A percentile compares a stretch with the other conserved stretches of the same genome.
Conservation (phyloP, 1,140 invertebrate species). For the Pachypsylla venusta region DNA sequence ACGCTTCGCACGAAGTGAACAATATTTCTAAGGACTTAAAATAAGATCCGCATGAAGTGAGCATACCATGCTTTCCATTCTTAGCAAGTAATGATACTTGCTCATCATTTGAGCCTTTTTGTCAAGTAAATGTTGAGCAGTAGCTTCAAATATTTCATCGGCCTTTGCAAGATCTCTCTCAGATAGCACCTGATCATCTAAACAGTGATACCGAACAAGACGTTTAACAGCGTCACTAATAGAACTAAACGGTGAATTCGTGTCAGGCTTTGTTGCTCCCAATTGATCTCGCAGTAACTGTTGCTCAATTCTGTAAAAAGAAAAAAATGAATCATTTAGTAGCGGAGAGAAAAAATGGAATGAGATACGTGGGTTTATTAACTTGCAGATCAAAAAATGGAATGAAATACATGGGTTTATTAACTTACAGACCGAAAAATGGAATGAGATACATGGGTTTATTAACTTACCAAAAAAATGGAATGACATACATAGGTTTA, state of each 20-base stretch:
- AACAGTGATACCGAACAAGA: constrained; percentile 66
- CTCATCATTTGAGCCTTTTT: constrained; percentile 59
- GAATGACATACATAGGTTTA: no score
- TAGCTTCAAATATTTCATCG: constrained; percentile 58
- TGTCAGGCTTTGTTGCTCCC: constrained; percentile 58
- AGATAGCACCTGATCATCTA: constrained; percentile 48
- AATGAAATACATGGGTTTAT: no score
- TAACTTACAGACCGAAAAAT: no score
- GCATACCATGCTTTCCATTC: constrained; percentile 71
- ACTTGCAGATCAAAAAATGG: no score
- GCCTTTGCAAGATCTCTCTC: constrained; percentile 53
- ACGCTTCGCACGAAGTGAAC: constrained; percentile 3
- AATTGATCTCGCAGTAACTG: constrained; percentile 64
- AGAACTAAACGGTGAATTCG: constrained; percentile 52
- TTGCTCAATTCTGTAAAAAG: constrained; percentile 44
- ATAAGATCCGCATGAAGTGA: no score
- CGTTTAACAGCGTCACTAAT: constrained; percentile 62
- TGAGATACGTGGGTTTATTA: no score
- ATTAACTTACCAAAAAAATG: no score
- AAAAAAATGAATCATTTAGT: constrained; percentile 15
- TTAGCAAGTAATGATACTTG: constrained; percentile 60
- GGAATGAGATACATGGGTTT: no score
- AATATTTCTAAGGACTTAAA: constrained; percentile 8
- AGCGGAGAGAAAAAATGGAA: not conserved
- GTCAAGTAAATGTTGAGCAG: constrained; percentile 51